Evolutionary conservation across 2,888 invertebrate genomes (phyloP), one percentile per base, ranked within the genome.

Genomic region (Marasmarcha lunaedactyla): DNA sequence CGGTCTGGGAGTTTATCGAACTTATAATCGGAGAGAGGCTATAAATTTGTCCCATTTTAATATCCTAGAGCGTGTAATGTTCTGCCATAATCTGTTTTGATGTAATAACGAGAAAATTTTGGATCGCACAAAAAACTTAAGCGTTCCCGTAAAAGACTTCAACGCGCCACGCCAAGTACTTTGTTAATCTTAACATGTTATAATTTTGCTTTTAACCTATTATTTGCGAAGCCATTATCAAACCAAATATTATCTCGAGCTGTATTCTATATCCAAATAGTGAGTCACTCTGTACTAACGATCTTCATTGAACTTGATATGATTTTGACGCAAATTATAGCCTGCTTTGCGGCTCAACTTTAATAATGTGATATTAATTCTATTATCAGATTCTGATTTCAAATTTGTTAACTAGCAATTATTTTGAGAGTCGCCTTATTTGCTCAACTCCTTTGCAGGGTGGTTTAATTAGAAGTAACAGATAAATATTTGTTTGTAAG

Each of bases 1-100:
- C 70, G 79, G 79, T 72, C 74, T 77, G 68, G 55, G 71, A 70
- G 76, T 83, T 78, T 81, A 83, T 81, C 79, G 74, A 77, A 70
- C 68, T 57, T 64, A 73, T 79, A 78, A 83, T 83, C 79, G 69
- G 66, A 68, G 72, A 58, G 61, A 64, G 65, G 76, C 74, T 65
- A 78, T 81, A 79, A 79, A 81, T 81, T 81, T 76, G 81, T 79
- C 78, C 76, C 76, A 74, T 81, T 77, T 79, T 77, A 77, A 77
- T 78, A 79, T 68, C 63, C 68, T 66, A 67, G 69, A 73, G 72
- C 70, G 69, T 72, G 67, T 78, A 66, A 71, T 70, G 65, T 69
- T 66, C 64, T 59, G 55, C 54, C 55, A 59, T 64, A 62, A 69
- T 55, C 55, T 57, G 56, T 59, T 51, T 57, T 46, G 57, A 62